phyloP scores from a whole-genome alignment of 2,888 invertebrate genomes.

The Ischnura elegans region DNA sequence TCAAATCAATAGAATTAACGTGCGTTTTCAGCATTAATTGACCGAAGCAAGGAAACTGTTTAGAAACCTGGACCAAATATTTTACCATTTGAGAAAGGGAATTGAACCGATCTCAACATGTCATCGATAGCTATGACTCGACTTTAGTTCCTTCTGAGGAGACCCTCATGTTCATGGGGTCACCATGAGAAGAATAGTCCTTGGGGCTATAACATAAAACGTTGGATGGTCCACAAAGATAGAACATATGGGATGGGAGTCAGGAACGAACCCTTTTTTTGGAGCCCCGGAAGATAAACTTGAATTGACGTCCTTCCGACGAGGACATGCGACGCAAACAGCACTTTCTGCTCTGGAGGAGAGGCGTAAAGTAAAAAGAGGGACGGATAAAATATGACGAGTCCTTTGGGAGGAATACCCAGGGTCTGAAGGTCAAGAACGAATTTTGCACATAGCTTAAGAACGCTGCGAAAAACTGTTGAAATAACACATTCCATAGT shows the following conservation, averaged over 20 bases:
- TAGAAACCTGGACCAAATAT: too few relatives aligned
- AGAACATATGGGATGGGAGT: neutral
- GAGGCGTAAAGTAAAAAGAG: neutral
- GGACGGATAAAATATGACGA: neutral
- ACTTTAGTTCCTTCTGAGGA: neutral
- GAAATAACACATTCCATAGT: too few relatives aligned
- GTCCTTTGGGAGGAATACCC: neutral
- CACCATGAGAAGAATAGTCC: neutral
- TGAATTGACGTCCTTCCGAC: constrained; percentile 10
- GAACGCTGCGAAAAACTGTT: too few relatives aligned
- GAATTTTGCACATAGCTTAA: neutral
- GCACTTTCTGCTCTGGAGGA: neutral
- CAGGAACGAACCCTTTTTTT: neutral
- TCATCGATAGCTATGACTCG: neutral
- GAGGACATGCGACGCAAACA: neutral
- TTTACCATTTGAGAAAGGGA: too few relatives aligned
- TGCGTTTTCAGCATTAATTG: too few relatives aligned
- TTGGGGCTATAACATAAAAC: neutral
- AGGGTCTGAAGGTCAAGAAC: neutral
- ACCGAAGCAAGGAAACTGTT: too few relatives aligned
- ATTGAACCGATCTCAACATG: too few relatives aligned
- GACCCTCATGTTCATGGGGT: neutral
- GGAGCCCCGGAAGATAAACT: neutral
- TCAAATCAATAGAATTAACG: too few relatives aligned
- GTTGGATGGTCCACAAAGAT: neutral